Conservation (phyloP, 2,113 vertebrate species). For the Rissa tridactyla region DNA sequence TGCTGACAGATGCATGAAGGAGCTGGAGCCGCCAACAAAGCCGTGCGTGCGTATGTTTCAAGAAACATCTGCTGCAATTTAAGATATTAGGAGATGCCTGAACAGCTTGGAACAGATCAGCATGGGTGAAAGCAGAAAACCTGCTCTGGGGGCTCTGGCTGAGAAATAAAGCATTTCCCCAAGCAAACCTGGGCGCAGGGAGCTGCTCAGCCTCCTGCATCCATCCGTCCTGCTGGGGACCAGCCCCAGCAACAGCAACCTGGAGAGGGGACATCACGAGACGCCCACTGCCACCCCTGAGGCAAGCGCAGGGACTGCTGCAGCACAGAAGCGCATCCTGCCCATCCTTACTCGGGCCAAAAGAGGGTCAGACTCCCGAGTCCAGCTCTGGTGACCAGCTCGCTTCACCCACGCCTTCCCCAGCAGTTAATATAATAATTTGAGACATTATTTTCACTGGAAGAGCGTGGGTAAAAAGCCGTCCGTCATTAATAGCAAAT, state of each 20-base stretch:
- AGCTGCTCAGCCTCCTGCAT: background rate
- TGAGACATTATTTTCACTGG: background rate
- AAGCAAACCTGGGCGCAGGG: background rate
- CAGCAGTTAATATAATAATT: background rate
- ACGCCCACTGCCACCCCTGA: background rate
- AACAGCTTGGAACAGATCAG: background rate
- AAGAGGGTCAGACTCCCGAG: background rate
- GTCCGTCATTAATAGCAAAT: background rate
- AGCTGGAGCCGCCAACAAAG: background rate
- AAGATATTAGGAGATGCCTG: background rate
- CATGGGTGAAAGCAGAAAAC: background rate
- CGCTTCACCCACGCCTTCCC: background rate
- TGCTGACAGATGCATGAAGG: fast-evolving
- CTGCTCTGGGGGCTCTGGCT: background rate
- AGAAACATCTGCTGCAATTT: slow-evolving; percentile 14
- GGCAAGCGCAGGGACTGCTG: background rate
- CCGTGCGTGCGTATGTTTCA: fast-evolving
- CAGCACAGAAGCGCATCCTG: background rate
- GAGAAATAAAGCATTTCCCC: background rate
- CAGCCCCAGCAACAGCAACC: background rate
- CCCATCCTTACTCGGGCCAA: background rate
- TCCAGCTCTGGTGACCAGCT: background rate
- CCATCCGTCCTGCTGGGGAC: background rate
- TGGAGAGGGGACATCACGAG: background rate
- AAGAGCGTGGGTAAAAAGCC: background rate